Evolutionary conservation across 30 jellyfish, hydroid and myxozoan species (phyloP).

Genomic region (Turritopsis rubra): DNA sequence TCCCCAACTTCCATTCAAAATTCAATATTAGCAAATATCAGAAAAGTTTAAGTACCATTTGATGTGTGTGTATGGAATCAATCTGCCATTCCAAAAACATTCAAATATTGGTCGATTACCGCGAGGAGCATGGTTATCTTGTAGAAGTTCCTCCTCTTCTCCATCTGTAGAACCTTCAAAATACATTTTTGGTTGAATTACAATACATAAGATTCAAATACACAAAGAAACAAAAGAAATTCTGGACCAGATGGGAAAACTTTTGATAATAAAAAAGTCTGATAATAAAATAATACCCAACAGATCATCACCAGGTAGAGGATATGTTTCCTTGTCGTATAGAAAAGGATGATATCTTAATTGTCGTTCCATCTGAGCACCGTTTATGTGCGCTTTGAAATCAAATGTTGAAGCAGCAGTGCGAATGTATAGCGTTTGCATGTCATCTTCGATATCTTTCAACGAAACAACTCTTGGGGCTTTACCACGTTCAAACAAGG

Average conservation of each 20-base stretch:
- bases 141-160: constrained; percentile 7
- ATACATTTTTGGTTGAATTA: neutral
- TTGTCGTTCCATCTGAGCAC: constrained; percentile 53
- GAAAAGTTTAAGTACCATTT: constrained; percentile 25
- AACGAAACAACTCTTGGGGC: constrained; percentile 27
- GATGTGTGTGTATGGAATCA: constrained; percentile 62
- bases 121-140: constrained; percentile 46
- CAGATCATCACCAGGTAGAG: constrained; percentile 23
- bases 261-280: too few species aligned
- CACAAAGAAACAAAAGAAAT: too few species aligned
- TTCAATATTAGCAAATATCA: neutral
- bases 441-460: constrained; percentile 44
- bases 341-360: constrained; percentile 63
- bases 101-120: constrained; percentile 60
- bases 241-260: too few species aligned
- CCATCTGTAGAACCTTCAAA: constrained; percentile 4
- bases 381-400: constrained; percentile 52
- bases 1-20: neutral
- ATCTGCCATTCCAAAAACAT: constrained; percentile 75
- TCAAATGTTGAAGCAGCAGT: constrained; percentile 49
- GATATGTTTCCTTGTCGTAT: constrained; percentile 58
- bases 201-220: neutral
- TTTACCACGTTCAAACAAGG: constrained; percentile 38
- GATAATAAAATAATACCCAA: constrained; percentile 3
- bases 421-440: constrained; percentile 38